phyloP scores from a whole-genome alignment of 2,113 vertebrate genomes.

The Ailuropoda melanoleuca region DNA sequence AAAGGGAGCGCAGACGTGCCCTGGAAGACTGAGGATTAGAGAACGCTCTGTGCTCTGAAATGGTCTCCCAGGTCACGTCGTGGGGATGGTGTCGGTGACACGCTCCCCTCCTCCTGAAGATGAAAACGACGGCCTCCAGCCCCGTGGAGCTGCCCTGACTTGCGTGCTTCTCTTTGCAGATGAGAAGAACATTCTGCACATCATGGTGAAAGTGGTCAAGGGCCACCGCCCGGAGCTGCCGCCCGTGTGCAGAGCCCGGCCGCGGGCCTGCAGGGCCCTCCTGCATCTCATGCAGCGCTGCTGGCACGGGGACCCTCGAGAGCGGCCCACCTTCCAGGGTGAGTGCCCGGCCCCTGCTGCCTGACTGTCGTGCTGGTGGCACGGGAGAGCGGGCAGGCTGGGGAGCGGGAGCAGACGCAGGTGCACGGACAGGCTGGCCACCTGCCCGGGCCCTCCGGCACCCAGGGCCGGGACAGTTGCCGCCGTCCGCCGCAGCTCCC shows the following conservation, averaged over 20 bases:
- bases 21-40: accelerated
- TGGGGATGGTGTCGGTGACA: accelerated
- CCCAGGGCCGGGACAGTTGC: accelerated
- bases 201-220: conserved; percentile 98
- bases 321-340: conserved; percentile 96
- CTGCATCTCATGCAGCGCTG: conserved; percentile 94
- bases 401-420: background rate
- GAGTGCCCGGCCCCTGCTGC: background rate
- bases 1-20: accelerated
- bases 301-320: conserved; percentile 91
- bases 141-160: background rate
- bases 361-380: accelerated
- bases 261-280: conserved; percentile 89
- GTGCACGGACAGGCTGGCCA: accelerated
- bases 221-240: conserved; percentile 94
- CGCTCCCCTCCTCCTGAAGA: background rate
- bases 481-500: accelerated
- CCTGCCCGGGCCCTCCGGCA: accelerated
- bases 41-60: accelerated
- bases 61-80: accelerated
- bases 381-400: background rate
- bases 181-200: conserved; percentile 97
- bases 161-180: conserved; percentile 83
- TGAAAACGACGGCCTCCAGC: accelerated
- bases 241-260: conserved; percentile 90